These are phyloP conservation scores for Ivindomyrus marchei DNA, from an alignment of 2,113 vertebrate genomes.

Conservation along the genomic window DNA sequence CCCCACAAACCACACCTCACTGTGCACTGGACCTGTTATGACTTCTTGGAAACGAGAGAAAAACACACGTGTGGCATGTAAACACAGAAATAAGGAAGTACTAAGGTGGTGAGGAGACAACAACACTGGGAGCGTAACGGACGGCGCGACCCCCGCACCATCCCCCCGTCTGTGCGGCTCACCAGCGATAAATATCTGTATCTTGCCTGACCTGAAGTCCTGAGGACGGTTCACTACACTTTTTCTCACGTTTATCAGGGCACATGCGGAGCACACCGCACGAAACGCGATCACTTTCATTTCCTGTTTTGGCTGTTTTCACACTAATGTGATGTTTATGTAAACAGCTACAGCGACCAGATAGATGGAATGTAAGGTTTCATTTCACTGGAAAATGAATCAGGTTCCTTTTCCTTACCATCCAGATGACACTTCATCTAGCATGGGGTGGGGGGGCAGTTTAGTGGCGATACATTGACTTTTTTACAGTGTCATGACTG, in stretches of 20 bases:
- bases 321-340: neutral
- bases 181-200: neutral
- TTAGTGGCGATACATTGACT: neutral
- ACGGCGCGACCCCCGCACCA: neutral
- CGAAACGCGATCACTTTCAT: neutral
- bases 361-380: neutral
- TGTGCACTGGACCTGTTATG: neutral
- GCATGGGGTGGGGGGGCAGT: neutral
- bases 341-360: neutral
- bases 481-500: neutral
- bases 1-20: neutral
- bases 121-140: neutral
- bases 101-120: neutral
- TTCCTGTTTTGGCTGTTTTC: neutral
- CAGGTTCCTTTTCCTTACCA: neutral
- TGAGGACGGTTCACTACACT: neutral
- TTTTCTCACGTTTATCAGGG: neutral
- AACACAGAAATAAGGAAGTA: conserved; percentile 2
- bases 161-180: neutral
- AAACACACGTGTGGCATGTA: neutral
- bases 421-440: neutral
- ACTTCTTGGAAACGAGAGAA: conserved; percentile 6
- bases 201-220: neutral
- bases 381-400: neutral
- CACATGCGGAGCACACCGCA: neutral